Percentiles rank a stretch among this genome's conserved stretches.
These are phyloP conservation scores for Thalassarche chlororhynchos DNA, from an alignment of 2,113 vertebrate genomes.

Conservation along the genomic window DNA sequence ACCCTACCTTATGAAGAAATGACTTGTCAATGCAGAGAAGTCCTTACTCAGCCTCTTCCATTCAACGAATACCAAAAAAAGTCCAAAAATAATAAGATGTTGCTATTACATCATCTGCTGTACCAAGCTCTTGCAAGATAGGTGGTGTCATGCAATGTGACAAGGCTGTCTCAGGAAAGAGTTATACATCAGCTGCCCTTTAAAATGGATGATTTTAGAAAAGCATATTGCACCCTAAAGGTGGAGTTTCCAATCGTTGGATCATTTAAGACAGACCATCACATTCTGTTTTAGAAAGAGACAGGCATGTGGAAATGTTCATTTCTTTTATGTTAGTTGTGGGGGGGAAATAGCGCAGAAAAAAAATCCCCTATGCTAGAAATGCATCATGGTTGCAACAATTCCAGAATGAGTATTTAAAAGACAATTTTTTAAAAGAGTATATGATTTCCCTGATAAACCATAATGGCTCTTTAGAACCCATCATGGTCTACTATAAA, in stretches of 20 bases:
- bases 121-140: background rate
- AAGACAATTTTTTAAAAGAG: conserved; percentile 19
- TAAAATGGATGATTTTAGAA: background rate
- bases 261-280: background rate
- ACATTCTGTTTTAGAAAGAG: background rate
- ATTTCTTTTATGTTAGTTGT: background rate
- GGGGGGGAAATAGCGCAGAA: background rate
- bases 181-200: background rate
- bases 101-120: background rate
- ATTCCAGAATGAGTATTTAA: conserved; percentile 34
- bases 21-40: background rate
- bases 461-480: conserved; percentile 64
- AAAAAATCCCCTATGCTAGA: background rate
- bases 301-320: background rate
- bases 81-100: background rate
- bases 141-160: background rate
- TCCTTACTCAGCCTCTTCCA: background rate
- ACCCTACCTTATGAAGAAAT: background rate
- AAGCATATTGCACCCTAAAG: background rate
- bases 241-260: background rate
- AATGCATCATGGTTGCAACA: background rate
- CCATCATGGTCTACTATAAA: conserved; percentile 59
- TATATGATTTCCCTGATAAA: conserved; percentile 55
- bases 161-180: background rate
- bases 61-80: background rate